A percentile compares a stretch with the other conserved stretches of the same genome.
phyloP scores from a whole-genome alignment of 2,797 vertebrate species.

The Galago senegalensis region DNA sequence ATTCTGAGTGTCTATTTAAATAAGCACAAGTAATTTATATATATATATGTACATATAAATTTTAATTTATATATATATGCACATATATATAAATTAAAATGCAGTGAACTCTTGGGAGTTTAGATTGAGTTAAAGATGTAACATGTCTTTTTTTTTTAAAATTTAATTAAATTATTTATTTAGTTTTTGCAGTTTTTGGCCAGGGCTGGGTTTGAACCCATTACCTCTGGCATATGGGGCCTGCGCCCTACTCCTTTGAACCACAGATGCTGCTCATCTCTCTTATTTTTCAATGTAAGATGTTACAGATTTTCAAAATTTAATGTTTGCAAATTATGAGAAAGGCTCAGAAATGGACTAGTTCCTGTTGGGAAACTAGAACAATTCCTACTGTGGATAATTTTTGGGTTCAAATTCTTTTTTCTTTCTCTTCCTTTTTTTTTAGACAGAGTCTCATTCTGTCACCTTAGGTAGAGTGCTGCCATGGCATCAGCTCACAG shows the following conservation, averaged over 20 bases:
- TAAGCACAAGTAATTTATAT: neutral
- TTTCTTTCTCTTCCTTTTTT: no score
- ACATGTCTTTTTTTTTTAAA: neutral
- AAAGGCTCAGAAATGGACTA: slow-evolving; percentile 51
- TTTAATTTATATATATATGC: neutral
- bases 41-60: neutral
- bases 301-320: slow-evolving; percentile 52
- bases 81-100: neutral
- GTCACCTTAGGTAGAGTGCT: no score
- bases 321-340: slow-evolving; percentile 55
- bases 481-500: no score
- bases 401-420: slow-evolving; percentile 52
- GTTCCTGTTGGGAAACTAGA: slow-evolving; percentile 50
- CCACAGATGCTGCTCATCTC: no score
- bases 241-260: no score
- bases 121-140: neutral
- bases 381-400: slow-evolving; percentile 41
- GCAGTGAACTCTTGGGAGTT: slow-evolving; percentile 31
- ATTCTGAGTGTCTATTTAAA: slow-evolving; percentile 26
- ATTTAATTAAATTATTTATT: no score
- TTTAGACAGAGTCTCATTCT: no score
- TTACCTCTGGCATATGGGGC: no score
- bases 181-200: no score
- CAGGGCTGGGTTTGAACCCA: no score
- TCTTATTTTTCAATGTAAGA: slow-evolving; percentile 48